Conservation (phyloP, 2,888 invertebrate species). For the Tanypteryx hageni region DNA sequence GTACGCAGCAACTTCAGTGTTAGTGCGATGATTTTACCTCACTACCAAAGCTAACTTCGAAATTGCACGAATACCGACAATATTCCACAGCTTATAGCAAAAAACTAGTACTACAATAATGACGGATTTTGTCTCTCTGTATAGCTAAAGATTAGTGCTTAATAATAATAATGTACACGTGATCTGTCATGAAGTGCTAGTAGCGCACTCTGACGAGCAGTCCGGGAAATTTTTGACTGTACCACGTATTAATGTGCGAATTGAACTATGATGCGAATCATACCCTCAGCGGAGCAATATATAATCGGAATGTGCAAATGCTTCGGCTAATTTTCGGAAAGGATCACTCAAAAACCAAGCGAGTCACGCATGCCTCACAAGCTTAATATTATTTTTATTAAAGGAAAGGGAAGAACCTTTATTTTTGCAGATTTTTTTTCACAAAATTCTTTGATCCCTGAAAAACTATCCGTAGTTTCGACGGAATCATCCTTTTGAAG, state of each 20-base stretch:
- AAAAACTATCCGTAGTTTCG: conserved; percentile 7
- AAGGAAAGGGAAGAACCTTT: neutral
- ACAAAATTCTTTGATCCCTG: conserved; percentile 2
- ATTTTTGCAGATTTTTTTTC: neutral
- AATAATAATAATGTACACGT: too few relatives aligned
- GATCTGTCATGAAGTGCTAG: too few relatives aligned
- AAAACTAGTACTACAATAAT: too few relatives aligned
- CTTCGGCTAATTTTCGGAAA: neutral
- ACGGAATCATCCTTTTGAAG: conserved; percentile 31
- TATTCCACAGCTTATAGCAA: too few relatives aligned
- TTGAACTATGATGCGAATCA: neutral
- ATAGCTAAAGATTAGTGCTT: too few relatives aligned
- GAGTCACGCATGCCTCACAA: neutral
- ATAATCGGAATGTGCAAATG: neutral
- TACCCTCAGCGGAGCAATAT: neutral
- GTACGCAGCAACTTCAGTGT: too few relatives aligned
- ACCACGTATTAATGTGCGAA: neutral
- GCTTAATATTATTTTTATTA: neutral
- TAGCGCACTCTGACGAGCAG: too few relatives aligned
- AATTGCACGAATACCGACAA: too few relatives aligned
- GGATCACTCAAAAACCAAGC: neutral
- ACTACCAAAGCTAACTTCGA: too few relatives aligned
- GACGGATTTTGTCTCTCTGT: too few relatives aligned
- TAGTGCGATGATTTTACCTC: too few relatives aligned
- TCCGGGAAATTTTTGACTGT: too few relatives aligned